Base-by-base conservation (phyloP, 2,113 vertebrate genomes). In the Heloderma charlesbogerti region DNA sequence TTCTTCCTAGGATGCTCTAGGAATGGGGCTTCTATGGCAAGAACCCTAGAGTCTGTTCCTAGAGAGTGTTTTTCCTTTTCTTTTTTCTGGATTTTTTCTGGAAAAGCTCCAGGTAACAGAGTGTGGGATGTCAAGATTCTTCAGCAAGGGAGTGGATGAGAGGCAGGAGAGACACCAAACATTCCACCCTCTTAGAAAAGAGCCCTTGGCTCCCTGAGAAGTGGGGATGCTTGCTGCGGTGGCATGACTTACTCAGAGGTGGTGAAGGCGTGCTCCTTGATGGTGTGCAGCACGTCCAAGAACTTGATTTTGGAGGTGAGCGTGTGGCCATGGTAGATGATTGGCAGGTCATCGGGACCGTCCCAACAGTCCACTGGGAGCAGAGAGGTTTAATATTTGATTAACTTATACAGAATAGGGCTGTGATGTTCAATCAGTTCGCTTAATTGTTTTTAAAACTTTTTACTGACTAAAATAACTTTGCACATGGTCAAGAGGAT, bases 261-360 rank as follows among this genome's bases (percentile, higher is more conserved):
- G 94, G 98, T 92, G 0, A 98, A 98, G 0, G 98, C 98, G 0
- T 98, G 98, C 31, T 98, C 98, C 96, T 98, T 98, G 94, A 98
- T 98, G 92, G 98, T 98, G 94, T 98, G 96, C 87, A 98, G 95
- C 69, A 98, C 98, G 16, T 98, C 98, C 92, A 98, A 96, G 96
- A 98, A 98, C 88, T 98, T 98, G 95, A 98, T 98, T 95, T 98
- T 98, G 92, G 98, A 98, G 90, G 98, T 98, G 37, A 98, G 96
- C 0, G 98, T 98, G 96, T 98, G 98, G 84, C 98, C 98, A 0
- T 98, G 98, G 94, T 98, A 98, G 97, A 98, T 98, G 96, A 98
- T 98, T 1, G 98, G 98, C 45, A 98, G 97, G 96, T 98, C 98
- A 0, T 98, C 98, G 0, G 98, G 98, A 77, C 98, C 98, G 1